Evolutionary conservation across 1,140 invertebrate genomes (phyloP).

Genomic region (Orussus abietinus): DNA sequence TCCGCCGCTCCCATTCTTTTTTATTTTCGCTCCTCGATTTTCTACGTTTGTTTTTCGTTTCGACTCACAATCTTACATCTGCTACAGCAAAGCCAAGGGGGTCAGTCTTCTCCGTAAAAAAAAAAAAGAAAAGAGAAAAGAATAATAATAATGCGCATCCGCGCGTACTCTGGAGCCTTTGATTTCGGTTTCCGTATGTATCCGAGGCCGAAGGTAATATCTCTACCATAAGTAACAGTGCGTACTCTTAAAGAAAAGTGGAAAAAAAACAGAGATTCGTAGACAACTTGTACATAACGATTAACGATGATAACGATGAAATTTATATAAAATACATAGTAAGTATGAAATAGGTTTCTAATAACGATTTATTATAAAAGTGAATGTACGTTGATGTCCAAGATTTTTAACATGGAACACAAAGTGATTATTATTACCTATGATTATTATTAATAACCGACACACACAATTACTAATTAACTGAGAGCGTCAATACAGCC

Average conservation of each 20-base stretch:
- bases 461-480: constrained; percentile 32
- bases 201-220: too few species aligned
- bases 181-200: too few species aligned
- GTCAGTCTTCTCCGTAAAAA: too few species aligned
- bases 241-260: not conserved
- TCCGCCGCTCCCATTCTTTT: too few species aligned
- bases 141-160: too few species aligned
- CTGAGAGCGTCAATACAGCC: constrained; percentile 26
- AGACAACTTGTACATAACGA: constrained; percentile 13
- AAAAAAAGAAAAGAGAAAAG: too few species aligned
- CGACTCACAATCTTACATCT: too few species aligned
- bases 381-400: constrained; percentile 52
- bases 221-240: not conserved
- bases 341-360: constrained; percentile 48
- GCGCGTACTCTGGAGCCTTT: too few species aligned
- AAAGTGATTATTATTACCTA: constrained; percentile 40
- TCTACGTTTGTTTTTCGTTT: too few species aligned
- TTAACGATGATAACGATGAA: constrained; percentile 30
- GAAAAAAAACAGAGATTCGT: constrained; percentile 26
- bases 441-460: constrained; percentile 38
- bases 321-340: constrained; percentile 47
- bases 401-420: constrained; percentile 45
- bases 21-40: too few species aligned
- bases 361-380: constrained; percentile 49
- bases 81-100: too few species aligned